Evolutionary conservation across 1,140 invertebrate genomes (phyloP).

Genomic region (Drosophila melanica): DNA sequence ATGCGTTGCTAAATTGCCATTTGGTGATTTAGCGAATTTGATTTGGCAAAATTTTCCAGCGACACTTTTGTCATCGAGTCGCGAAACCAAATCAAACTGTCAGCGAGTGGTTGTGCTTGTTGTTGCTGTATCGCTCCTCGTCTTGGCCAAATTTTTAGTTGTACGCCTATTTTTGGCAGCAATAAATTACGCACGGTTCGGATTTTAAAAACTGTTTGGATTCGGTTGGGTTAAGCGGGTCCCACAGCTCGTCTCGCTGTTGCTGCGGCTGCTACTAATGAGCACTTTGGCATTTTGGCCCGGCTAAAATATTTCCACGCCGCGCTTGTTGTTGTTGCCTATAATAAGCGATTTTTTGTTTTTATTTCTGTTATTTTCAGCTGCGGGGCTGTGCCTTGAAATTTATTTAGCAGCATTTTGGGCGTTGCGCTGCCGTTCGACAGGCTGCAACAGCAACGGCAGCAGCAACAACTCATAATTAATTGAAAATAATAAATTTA

Average conservation of each 20-base stretch:
- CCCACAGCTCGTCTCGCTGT: slow-evolving; percentile 24
- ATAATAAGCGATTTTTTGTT: slow-evolving; percentile 50
- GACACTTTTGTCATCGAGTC: slow-evolving; percentile 55
- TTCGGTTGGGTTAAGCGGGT: slow-evolving; percentile 33
- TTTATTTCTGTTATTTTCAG: slow-evolving; percentile 23
- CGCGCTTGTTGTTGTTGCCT: slow-evolving; percentile 24
- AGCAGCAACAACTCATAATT: slow-evolving; percentile 54
- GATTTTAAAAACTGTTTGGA: slow-evolving; percentile 15
- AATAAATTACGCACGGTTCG: slow-evolving; percentile 76
- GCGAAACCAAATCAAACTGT: slow-evolving; percentile 11
- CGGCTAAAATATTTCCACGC: slow-evolving; percentile 43
- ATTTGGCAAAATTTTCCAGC: slow-evolving; percentile 54
- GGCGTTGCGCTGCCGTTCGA: slow-evolving; percentile 49
- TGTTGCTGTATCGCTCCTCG: neutral
- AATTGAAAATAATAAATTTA: slow-evolving; percentile 83
- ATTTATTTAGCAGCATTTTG: slow-evolving; percentile 76
- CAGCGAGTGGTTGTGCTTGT: slow-evolving; percentile 17
- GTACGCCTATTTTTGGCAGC: slow-evolving; percentile 50
- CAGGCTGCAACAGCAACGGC: slow-evolving; percentile 26
- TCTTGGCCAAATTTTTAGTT: slow-evolving; percentile 61
- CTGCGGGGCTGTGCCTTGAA: slow-evolving; percentile 32
- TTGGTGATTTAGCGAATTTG: slow-evolving; percentile 29
- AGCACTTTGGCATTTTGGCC: slow-evolving; percentile 77
- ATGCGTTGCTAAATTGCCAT: slow-evolving; percentile 76
- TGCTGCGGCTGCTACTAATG: slow-evolving; percentile 49